These are phyloP conservation scores for Teleiodes luculella DNA, from an alignment of 2,888 invertebrate genomes.

Conservation along the genomic window DNA sequence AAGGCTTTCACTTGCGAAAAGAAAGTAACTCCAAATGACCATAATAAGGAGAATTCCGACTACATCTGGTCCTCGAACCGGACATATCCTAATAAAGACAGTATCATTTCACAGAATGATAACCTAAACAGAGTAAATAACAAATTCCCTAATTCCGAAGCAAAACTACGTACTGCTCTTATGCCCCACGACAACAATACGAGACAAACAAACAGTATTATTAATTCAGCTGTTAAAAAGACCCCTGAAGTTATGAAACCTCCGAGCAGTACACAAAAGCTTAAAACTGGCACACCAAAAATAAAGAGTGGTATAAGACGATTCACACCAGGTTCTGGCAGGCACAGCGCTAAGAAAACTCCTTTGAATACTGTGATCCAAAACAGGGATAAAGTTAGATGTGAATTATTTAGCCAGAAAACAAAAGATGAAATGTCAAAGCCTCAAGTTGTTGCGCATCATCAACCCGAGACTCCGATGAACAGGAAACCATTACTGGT, in stretches of 20 bases:
- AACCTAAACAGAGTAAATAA: constrained; percentile 30
- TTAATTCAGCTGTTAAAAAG: constrained; percentile 38
- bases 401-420: constrained; percentile 54
- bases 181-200: constrained; percentile 40
- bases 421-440: constrained; percentile 35
- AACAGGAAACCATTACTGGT: constrained; percentile 49
- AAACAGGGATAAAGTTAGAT: constrained; percentile 60
- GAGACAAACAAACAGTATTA: constrained; percentile 26
- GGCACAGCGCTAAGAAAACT: constrained; percentile 51
- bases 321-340: constrained; percentile 57
- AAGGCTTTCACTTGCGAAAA: constrained; percentile 52
- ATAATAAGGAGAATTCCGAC: constrained; percentile 54
- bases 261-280: constrained; percentile 42
- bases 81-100: constrained; percentile 45
- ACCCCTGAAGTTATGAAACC: constrained; percentile 49
- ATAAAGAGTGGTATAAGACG: constrained; percentile 62
- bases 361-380: constrained; percentile 41
- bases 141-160: constrained; percentile 35
- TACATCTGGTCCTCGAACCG: constrained; percentile 39
- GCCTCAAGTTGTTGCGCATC: constrained; percentile 19
- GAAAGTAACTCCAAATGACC: constrained; percentile 36
- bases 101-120: constrained; percentile 31
- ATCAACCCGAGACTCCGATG: constrained; percentile 55
- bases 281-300: constrained; percentile 55
- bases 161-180: constrained; percentile 42